Percentiles rank a stretch among this genome's conserved stretches.
phyloP scores from a whole-genome alignment of 2,113 vertebrate genomes.

The Elanus axillaris region DNA sequence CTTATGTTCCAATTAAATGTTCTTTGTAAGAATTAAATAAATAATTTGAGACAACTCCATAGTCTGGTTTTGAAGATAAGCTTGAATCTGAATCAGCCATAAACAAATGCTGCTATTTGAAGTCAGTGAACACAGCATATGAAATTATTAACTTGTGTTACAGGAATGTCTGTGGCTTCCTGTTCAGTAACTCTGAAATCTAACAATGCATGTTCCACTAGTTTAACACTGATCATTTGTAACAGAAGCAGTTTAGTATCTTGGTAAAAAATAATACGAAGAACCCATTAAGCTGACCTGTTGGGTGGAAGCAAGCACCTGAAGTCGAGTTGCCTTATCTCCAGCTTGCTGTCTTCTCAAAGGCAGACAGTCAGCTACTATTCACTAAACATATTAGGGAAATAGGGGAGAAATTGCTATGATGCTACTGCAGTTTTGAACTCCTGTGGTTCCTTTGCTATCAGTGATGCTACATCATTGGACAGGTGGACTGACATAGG shows the following conservation, averaged over 20 bases:
- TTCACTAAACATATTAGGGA: not conserved
- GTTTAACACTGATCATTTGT: not conserved
- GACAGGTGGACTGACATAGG: not conserved
- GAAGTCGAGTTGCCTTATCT: not conserved
- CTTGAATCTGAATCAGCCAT: not conserved
- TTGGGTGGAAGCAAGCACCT: not conserved
- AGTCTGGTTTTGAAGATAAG: slow-evolving; percentile 7
- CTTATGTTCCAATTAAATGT: not conserved
- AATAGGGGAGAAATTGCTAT: not conserved
- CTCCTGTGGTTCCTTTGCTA: not conserved
- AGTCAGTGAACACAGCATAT: not conserved
- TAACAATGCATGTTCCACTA: not conserved
- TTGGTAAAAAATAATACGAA: not conserved
- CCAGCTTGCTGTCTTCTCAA: not conserved
- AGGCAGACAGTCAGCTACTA: not conserved
- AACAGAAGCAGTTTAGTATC: not conserved
- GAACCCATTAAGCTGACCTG: not conserved
- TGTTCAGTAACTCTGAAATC: not conserved
- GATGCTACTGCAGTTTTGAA: not conserved
- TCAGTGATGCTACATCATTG: not conserved
- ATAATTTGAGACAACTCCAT: not conserved
- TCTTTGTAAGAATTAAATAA: not conserved
- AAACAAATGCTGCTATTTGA: not conserved
- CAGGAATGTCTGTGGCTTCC: not conserved
- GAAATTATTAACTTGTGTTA: not conserved